phyloP scores from a whole-genome alignment of 2,113 vertebrate genomes.

The Protobothrops mucrosquamatus region DNA sequence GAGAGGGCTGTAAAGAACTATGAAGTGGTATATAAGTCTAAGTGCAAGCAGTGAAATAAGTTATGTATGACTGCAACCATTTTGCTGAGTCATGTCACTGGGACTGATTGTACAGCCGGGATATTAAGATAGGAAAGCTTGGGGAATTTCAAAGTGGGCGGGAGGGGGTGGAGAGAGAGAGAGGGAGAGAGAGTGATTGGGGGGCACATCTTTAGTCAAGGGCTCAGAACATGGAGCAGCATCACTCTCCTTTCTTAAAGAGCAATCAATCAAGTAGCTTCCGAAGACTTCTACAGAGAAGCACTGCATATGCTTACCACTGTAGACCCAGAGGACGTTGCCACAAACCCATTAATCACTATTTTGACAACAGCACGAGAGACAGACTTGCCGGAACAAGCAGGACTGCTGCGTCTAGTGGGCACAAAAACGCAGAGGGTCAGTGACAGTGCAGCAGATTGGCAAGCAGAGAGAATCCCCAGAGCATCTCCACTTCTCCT shows the following conservation, averaged over 20 bases:
- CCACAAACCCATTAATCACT: constrained; percentile 98
- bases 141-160: too few species aligned
- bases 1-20: too few species aligned
- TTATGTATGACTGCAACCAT: too few species aligned
- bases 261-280: neutral
- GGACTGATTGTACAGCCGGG: too few species aligned
- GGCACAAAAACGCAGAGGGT: constrained; percentile 26
- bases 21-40: too few species aligned
- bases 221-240: neutral
- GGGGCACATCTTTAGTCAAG: neutral
- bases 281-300: neutral
- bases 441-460: constrained; percentile 9
- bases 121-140: too few species aligned
- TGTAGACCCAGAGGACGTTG: constrained; percentile 93
- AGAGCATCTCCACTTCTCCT: constrained; percentile 16
- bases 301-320: constrained; percentile 81
- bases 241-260: neutral
- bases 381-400: constrained; percentile 41
- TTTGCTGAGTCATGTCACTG: too few species aligned
- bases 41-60: too few species aligned
- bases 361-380: constrained; percentile 70
- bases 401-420: constrained; percentile 28
- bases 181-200: too few species aligned
- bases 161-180: too few species aligned
- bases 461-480: constrained; percentile 31